Evolutionary conservation across 1,140 invertebrate species (phyloP).

Genomic region (Drosophila suzukii): DNA sequence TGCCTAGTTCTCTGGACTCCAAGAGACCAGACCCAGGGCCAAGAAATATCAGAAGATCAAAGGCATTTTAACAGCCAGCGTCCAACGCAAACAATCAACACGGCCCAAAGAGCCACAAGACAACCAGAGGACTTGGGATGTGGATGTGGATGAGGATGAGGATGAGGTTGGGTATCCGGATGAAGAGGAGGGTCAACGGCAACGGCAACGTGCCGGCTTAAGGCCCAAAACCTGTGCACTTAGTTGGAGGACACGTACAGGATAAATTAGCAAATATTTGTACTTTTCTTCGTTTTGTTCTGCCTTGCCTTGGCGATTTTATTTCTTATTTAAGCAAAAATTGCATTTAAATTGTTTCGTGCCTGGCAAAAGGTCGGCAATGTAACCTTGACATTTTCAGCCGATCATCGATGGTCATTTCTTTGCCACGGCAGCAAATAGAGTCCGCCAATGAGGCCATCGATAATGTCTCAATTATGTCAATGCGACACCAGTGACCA

Average conservation of each 20-base stretch:
- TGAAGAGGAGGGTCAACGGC: slow-evolving; percentile 42
- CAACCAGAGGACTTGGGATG: background rate
- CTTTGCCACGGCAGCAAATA: slow-evolving; percentile 35
- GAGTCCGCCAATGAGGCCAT: slow-evolving; percentile 41
- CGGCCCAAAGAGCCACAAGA: slow-evolving; percentile 46
- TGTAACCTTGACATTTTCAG: slow-evolving; percentile 75
- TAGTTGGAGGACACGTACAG: slow-evolving; percentile 82
- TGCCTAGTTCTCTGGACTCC: slow-evolving; percentile 4
- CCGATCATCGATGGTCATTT: slow-evolving; percentile 15
- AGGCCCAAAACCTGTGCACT: slow-evolving; percentile 78
- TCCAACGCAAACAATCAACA: slow-evolving; percentile 82
- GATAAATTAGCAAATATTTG: slow-evolving; percentile 83
- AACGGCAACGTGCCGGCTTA: slow-evolving; percentile 58
- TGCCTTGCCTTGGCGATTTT: slow-evolving; percentile 57
- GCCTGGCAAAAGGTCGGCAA: slow-evolving; percentile 65
- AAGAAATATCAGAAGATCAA: slow-evolving; percentile 82
- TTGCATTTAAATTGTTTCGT: slow-evolving; percentile 82
- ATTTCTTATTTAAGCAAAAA: slow-evolving; percentile 83
- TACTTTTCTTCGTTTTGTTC: slow-evolving; percentile 53
- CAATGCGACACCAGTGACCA: slow-evolving; percentile 43
- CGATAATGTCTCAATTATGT: slow-evolving; percentile 81
- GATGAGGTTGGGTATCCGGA: background rate
- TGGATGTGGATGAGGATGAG: background rate
- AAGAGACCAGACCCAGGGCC: slow-evolving; percentile 15
- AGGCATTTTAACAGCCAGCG: slow-evolving; percentile 81